Percentiles rank a stretch among this genome's conserved stretches.
These are phyloP conservation scores for Vombatus ursinus DNA, from an alignment of 2,113 vertebrate genomes.

Conservation along the genomic window DNA sequence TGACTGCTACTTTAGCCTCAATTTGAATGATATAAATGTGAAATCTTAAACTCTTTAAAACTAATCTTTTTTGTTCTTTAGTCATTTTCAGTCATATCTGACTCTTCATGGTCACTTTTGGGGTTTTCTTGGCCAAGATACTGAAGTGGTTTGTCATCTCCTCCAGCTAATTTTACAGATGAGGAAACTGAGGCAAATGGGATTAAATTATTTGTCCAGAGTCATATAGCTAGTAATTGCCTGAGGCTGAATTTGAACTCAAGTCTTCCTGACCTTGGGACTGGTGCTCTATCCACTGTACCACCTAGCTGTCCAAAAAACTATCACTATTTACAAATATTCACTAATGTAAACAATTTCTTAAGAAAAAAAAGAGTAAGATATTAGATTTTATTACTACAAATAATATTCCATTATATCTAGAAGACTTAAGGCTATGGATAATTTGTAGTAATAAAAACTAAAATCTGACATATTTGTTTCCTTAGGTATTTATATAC, in stretches of 20 bases:
- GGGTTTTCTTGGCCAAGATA: background rate
- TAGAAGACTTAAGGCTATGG: conserved; percentile 1
- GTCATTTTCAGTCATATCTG: background rate
- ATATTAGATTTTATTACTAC: background rate
- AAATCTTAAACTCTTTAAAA: conserved; percentile 34
- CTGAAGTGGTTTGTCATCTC: background rate
- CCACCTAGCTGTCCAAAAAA: background rate
- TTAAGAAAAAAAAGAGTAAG: background rate
- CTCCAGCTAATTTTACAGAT: background rate
- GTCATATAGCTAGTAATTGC: background rate
- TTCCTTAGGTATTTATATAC: background rate
- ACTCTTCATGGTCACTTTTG: background rate
- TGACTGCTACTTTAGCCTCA: background rate
- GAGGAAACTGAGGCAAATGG: background rate
- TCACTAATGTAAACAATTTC: background rate
- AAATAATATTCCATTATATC: background rate
- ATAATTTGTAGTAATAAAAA: background rate
- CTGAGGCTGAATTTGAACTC: too few relatives aligned
- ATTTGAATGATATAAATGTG: conserved; percentile 36
- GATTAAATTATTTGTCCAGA: background rate
- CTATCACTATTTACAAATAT: background rate
- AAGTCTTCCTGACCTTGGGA: too few relatives aligned
- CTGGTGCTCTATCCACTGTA: background rate
- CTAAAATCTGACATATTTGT: background rate
- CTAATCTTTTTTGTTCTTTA: background rate